Percentiles rank a stretch among this genome's conserved stretches.
Evolutionary conservation across 2,797 vertebrate species (phyloP).

Genomic region (Neopelma chrysocephalum): DNA sequence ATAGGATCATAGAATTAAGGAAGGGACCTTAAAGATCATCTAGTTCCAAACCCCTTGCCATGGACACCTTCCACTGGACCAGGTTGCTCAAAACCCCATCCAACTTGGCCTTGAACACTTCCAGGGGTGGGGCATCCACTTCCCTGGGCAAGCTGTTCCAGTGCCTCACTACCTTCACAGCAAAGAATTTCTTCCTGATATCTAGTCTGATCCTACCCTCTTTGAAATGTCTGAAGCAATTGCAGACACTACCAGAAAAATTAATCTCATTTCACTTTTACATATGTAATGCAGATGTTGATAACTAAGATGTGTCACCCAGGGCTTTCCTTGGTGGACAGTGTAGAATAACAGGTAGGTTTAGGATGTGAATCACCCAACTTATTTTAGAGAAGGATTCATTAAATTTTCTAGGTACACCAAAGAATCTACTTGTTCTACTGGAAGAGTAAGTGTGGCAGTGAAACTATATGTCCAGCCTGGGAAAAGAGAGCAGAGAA

Average conservation of each 20-base stretch:
- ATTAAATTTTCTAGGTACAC: not conserved
- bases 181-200: not conserved
- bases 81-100: not conserved
- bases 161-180: not conserved
- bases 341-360: conserved; percentile 1
- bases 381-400: conserved; percentile 24
- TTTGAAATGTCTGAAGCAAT: not conserved
- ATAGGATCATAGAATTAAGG: not conserved
- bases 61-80: not conserved
- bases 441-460: not conserved
- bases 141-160: not conserved
- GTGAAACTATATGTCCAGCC: not conserved
- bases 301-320: not conserved
- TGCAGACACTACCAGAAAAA: not conserved
- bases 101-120: not conserved
- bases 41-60: not conserved
- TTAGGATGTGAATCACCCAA: conserved; percentile 17
- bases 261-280: not conserved
- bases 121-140: not conserved
- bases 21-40: not conserved
- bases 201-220: not conserved
- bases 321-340: conserved; percentile 32
- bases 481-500: not conserved
- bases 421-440: conserved; percentile 13
- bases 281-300: not conserved